Evolutionary conservation across 2,888 invertebrate genomes (phyloP).

Genomic region (Dasypolia templi): DNA sequence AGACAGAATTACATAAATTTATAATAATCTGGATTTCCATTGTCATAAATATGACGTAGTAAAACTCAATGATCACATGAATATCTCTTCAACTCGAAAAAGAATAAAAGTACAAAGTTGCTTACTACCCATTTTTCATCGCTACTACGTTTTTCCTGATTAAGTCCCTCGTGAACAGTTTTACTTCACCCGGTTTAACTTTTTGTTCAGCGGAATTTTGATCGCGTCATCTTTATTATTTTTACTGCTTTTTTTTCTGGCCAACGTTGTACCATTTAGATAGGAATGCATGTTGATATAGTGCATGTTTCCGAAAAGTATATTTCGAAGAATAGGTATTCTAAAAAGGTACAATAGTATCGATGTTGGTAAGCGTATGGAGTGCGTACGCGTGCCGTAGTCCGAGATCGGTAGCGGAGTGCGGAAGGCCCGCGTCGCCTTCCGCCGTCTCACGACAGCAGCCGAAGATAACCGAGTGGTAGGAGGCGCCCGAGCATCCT

Average conservation of each 20-base stretch:
- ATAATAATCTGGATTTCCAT: neutral
- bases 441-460: no score
- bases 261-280: no score
- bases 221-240: slow-evolving; percentile 51
- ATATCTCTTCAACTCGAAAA: slow-evolving; percentile 16
- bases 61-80: slow-evolving; percentile 1
- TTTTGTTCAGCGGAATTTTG: slow-evolving; percentile 56
- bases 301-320: no score
- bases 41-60: slow-evolving; percentile 7
- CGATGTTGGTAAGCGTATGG: no score
- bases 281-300: no score
- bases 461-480: no score
- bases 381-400: no score
- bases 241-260: slow-evolving; percentile 29
- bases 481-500: no score
- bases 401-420: no score
- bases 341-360: no score
- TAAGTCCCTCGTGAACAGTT: slow-evolving; percentile 59
- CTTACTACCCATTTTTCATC: slow-evolving; percentile 55
- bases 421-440: no score
- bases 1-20: neutral
- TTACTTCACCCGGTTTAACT: slow-evolving; percentile 47
- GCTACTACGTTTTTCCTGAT: slow-evolving; percentile 56
- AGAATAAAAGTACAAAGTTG: slow-evolving; percentile 44
- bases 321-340: no score